phyloP scores from a whole-genome alignment of 2,797 vertebrate species.

The Saxicola maurus region DNA sequence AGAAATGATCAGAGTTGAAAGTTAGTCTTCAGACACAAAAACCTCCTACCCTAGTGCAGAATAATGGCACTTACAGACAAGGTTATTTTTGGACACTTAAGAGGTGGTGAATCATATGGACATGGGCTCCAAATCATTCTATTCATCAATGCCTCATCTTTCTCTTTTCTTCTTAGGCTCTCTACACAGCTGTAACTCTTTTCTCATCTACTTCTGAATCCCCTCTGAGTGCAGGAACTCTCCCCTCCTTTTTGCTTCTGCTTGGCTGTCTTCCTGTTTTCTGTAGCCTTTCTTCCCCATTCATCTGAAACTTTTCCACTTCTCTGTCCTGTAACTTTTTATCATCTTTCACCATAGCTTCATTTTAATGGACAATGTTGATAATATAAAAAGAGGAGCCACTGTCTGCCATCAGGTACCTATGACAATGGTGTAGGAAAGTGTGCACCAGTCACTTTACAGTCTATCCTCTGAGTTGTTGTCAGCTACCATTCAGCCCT shows the following conservation, averaged over 20 bases:
- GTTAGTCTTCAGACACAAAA: constrained; percentile 30
- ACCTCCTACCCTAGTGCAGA: constrained; percentile 13
- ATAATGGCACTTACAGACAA: constrained; percentile 30
- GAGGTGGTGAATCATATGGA: constrained; percentile 30
- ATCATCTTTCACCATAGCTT: not conserved
- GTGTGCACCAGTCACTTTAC: not conserved
- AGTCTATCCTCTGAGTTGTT: not conserved
- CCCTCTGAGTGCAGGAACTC: not conserved
- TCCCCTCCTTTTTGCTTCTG: not conserved
- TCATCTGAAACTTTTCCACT: not conserved
- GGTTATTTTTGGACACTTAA: constrained; percentile 37
- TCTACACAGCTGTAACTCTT: not conserved
- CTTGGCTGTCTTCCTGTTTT: not conserved
- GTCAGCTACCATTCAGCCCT: not conserved
- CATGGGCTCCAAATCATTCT: constrained; percentile 31
- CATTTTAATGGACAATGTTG: not conserved
- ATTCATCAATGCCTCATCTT: constrained; percentile 34
- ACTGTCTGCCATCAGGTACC: not conserved
- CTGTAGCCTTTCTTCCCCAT: not conserved
- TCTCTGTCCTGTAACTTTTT: not conserved
- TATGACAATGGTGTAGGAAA: not conserved
- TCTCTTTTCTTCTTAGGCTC: constrained; percentile 12
- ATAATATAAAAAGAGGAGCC: not conserved
- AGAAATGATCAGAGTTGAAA: constrained; percentile 5
- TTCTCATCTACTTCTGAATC: constrained; percentile 3